These are phyloP conservation scores for Portunus trituberculatus DNA, from an alignment of 1,140 invertebrate species.

Conservation along the genomic window DNA sequence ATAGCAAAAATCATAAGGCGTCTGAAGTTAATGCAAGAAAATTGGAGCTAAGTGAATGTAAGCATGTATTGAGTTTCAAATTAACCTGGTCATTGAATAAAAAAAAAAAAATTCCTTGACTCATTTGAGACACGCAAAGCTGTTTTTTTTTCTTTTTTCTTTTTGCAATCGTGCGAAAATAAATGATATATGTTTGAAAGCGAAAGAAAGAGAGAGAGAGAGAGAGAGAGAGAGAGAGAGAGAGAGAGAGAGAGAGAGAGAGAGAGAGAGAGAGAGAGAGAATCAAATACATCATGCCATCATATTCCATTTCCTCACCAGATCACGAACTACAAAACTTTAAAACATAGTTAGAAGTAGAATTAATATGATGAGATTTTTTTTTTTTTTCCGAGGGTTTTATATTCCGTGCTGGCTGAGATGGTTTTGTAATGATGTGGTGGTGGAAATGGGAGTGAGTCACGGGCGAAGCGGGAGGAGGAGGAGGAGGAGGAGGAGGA, in stretches of 20 bases:
- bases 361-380: background rate
- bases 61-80: background rate
- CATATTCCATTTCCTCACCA: background rate
- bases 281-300: too few relatives aligned
- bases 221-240: background rate
- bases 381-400: background rate
- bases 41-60: background rate
- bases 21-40: background rate
- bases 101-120: background rate
- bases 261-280: background rate
- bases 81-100: background rate
- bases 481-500: too few relatives aligned
- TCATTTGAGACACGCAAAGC: background rate
- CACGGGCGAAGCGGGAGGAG: background rate
- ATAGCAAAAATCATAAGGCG: background rate
- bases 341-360: background rate
- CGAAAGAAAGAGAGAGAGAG: background rate
- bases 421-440: slow-evolving; percentile 22
- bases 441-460: background rate
- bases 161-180: too few relatives aligned
- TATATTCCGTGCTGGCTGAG: background rate
- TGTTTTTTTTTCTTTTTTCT: too few relatives aligned
- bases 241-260: background rate
- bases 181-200: background rate
- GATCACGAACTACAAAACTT: background rate